Conservation (phyloP, 2,113 vertebrate genomes). For the Taurulus bubalis region DNA sequence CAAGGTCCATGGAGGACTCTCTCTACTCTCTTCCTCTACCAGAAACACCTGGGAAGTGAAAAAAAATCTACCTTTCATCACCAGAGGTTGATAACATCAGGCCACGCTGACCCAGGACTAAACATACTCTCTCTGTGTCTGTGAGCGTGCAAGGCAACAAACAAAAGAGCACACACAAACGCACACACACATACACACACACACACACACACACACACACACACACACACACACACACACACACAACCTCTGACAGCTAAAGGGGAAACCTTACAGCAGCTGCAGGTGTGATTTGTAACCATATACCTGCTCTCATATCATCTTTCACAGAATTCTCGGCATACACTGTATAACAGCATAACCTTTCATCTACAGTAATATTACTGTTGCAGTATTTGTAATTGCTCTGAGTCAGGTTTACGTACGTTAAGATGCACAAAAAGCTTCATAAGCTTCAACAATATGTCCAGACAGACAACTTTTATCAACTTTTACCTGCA, state of each 20-base stretch:
- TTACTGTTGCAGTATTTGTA: background rate
- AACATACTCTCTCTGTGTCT: conserved; percentile 42
- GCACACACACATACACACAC: background rate
- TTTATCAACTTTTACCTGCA: background rate
- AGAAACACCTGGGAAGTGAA: conserved; percentile 66
- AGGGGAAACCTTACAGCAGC: conserved; percentile 20
- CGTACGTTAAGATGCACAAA: background rate
- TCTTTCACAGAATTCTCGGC: conserved; percentile 11
- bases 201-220: conserved; percentile 2
- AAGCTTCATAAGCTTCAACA: background rate
- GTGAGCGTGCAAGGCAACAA: conserved; percentile 31
- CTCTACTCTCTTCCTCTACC: background rate
- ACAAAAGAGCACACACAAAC: conserved; percentile 15
- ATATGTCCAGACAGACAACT: background rate
- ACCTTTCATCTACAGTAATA: conserved; percentile 17
- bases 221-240: conserved; percentile 1
- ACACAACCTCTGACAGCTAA: conserved; percentile 28
- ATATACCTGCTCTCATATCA: conserved; percentile 59
- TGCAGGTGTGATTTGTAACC: conserved; percentile 46
- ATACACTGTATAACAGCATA: background rate
- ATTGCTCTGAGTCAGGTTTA: background rate
- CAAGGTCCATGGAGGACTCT: background rate
- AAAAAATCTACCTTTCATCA: conserved; percentile 76
- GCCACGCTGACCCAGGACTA: conserved; percentile 59
- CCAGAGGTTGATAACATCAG: conserved; percentile 59